Evolutionary conservation across 1,140 invertebrate genomes (phyloP).

Genomic region (Drosophila arizonae): DNA sequence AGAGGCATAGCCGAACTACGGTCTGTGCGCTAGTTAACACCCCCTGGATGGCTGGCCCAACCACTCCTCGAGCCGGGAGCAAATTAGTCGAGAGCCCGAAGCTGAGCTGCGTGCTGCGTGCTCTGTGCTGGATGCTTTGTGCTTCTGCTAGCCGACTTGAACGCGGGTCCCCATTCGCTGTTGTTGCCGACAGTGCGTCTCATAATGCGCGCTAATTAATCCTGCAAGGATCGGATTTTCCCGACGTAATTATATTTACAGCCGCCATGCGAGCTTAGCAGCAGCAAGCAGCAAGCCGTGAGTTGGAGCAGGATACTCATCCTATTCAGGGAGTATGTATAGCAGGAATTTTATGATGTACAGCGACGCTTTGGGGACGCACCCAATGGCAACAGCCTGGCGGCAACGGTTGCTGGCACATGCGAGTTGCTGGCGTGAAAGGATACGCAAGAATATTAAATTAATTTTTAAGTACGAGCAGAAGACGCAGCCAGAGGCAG

Average conservation of each 20-base stretch:
- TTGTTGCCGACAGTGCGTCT: slow-evolving; percentile 49
- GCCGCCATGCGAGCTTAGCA: slow-evolving; percentile 67
- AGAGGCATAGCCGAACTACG: slow-evolving; percentile 37
- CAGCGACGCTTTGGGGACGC: slow-evolving; percentile 35
- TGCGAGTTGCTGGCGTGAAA: slow-evolving; percentile 49
- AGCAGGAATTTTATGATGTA: slow-evolving; percentile 52
- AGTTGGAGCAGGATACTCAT: slow-evolving; percentile 46
- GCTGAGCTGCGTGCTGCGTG: slow-evolving; percentile 48
- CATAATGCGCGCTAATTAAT: slow-evolving; percentile 83
- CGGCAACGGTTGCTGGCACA: slow-evolving; percentile 35
- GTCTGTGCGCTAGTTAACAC: slow-evolving; percentile 63
- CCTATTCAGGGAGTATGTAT: slow-evolving; percentile 11
- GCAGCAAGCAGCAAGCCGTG: slow-evolving; percentile 33
- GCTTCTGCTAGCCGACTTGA: not conserved
- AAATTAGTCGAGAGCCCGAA: slow-evolving; percentile 52
- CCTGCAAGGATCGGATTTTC: slow-evolving; percentile 82
- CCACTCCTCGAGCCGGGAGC: slow-evolving; percentile 13
- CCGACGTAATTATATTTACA: slow-evolving; percentile 82
- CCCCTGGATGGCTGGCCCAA: slow-evolving; percentile 30
- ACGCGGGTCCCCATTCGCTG: slow-evolving; percentile 20
- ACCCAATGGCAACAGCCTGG: slow-evolving; percentile 34
- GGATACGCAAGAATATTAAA: slow-evolving; percentile 77
- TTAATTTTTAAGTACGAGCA: slow-evolving; percentile 78
- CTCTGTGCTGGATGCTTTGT: not conserved
- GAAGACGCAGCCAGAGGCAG: slow-evolving; percentile 49